phyloP scores from a whole-genome alignment of 1,140 invertebrate species.

The Eumeta japonica region DNA sequence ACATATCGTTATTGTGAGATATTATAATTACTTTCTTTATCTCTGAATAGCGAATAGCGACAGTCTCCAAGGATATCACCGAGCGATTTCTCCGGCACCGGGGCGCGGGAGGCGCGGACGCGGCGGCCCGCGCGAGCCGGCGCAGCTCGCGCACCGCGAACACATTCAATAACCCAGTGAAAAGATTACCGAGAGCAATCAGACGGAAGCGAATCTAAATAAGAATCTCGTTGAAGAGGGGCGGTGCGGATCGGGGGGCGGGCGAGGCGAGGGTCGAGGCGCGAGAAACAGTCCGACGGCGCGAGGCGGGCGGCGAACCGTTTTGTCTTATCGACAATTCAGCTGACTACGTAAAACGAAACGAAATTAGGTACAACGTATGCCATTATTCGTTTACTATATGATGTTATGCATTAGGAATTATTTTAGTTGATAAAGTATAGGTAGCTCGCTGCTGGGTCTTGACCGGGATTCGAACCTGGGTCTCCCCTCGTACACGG shows the following conservation, averaged over 20 bases:
- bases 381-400: too few species aligned
- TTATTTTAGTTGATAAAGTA: too few species aligned
- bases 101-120: too few species aligned
- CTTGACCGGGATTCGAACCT: slow-evolving; percentile 57
- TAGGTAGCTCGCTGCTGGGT: too few species aligned
- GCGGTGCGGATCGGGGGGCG: slow-evolving; percentile 27
- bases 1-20: too few species aligned
- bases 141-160: slow-evolving; percentile 43
- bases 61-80: slow-evolving; percentile 37
- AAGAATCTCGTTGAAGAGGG: slow-evolving; percentile 54
- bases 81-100: slow-evolving; percentile 29
- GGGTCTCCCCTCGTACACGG: slow-evolving; percentile 38
- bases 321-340: slow-evolving; percentile 47
- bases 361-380: too few species aligned
- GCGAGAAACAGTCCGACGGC: slow-evolving; percentile 49
- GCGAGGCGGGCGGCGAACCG: slow-evolving; percentile 23
- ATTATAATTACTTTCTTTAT: too few species aligned
- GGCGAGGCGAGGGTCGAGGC: too few species aligned
- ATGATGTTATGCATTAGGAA: too few species aligned
- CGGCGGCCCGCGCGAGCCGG: slow-evolving; percentile 25
- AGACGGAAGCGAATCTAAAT: slow-evolving; percentile 58
- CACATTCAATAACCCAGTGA: slow-evolving; percentile 56
- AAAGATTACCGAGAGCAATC: slow-evolving; percentile 58
- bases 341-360: too few species aligned
- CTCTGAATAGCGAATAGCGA: too few species aligned